Evolutionary conservation across 2,888 invertebrate species (phyloP), one percentile per base, ranked within the genome.

Genomic region (Cremastobaeus sp.): DNA sequence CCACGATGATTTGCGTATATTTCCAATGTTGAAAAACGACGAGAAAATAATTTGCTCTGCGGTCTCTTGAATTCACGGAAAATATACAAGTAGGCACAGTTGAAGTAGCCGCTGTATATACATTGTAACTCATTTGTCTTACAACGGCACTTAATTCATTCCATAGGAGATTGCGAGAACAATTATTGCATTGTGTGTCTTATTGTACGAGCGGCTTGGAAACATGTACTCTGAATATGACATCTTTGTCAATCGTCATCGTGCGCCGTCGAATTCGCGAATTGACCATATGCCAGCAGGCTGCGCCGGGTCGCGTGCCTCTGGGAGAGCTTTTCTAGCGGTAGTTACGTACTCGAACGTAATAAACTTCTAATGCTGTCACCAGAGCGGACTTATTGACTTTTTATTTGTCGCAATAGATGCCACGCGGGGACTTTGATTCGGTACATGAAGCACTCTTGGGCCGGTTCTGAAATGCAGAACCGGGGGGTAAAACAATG

Each of bases 341-440:
- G 79, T 82, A 83, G 84, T 84, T 84, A 84, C 81, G 79, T 81
- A 59, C 85, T 85, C 79, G 79, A 83, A 77, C 78, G 83, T 85
- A 86, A 86, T 86, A 81, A 84, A 85, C 82, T 82, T 78, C 84
- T 85, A 86, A 86, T 86, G 83, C 83, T 83, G 85, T 85, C 85
- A 81, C 79, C 55, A 69, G 66, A 74, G 78, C 54, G 76, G 82
- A 84, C 85, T 86, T 85, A 85, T 85, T 85, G 86, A 86, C 86
- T 85, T 84, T 79, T 81, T 81, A 82, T 83, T 73, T 68, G 62
- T 68, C 62, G 37, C 72, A 60, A 55, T 55, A 48, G 28, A 25
- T 25, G 66, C 66, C 57, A 57, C 62, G 66, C 71, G 74, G 66
- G 57, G 48, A 50, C 64, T 72, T 72, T 64, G 74, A 64, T 65